Evolutionary conservation across 2,113 vertebrate species (phyloP), one percentile per base, ranked within the genome.

Genomic region (Leptobrachium leishanense): DNA sequence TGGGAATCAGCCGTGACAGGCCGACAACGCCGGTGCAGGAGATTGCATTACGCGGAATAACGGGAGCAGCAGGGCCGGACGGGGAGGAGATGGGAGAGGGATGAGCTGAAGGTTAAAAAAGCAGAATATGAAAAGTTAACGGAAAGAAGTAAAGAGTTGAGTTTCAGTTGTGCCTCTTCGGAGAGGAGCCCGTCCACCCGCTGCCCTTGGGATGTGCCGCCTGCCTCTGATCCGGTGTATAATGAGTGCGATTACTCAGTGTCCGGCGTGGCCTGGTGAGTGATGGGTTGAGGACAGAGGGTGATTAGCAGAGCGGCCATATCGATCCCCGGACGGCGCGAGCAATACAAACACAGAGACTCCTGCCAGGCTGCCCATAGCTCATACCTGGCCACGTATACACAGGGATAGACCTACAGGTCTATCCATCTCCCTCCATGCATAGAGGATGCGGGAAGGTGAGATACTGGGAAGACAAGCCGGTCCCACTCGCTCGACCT

Each of bases 161-260:
- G 74, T 72, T 72, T 72, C 54, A 53, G 46, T 65, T 53, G 20
- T 40, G 74, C 0, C 1, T 77, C 75, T 80, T 76, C 80, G 81
- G 43, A 81, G 20, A 71, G 13, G 65, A 67, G 11, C 57, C 41
- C 12, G 43, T 65, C 12, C 42, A 42, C 0, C 0, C 0, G 0
- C 0, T 43, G n/a, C 2, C 12, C 20, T 46, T 50, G 31, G 65
- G 62, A 43, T 74, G 65, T 0, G 0, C 6, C 12, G 67, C 20
- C 82, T 87, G 85, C 82, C 76, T 77, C 84, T 84, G 88, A 86
- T 86, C 69, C 81, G 79, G 84, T 78, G 31, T 84, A 83, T 93
- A 90, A 91, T 88, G 87, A 84, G 82, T 85, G 89, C 83, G 88
- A 91, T 92, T 90, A 90, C 86, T 92, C 92, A 91, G 87, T 90